These are phyloP conservation scores for Galerucella calmariensis DNA, from an alignment of 2,888 invertebrate genomes.

Conservation along the genomic window DNA sequence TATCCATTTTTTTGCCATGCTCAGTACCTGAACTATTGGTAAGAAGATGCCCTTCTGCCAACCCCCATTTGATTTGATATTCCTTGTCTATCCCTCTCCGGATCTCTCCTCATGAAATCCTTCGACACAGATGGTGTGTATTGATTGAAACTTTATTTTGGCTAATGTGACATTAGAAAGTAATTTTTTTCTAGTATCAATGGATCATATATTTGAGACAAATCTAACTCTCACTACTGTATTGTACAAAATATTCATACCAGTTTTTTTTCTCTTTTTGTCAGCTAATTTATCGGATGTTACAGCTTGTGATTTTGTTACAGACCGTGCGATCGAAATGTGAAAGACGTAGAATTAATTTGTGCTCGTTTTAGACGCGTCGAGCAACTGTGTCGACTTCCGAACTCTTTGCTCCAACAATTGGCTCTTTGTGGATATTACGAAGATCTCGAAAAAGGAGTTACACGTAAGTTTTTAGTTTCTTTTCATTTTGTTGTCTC, in stretches of 20 bases:
- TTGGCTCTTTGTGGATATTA: slow-evolving; percentile 81
- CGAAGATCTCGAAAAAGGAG: slow-evolving; percentile 81
- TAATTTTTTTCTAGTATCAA: too few species aligned
- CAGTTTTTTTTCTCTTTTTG: not conserved
- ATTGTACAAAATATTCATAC: not conserved
- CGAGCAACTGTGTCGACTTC: slow-evolving; percentile 73
- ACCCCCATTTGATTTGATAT: too few species aligned
- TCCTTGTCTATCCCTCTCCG: too few species aligned
- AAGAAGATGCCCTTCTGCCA: too few species aligned
- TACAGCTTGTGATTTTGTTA: slow-evolving; percentile 49
- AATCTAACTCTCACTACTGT: too few species aligned
- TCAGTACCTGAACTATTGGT: too few species aligned
- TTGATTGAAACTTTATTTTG: too few species aligned
- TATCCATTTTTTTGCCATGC: too few species aligned
- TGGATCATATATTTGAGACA: too few species aligned
- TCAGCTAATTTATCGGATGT: not conserved
- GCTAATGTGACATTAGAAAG: too few species aligned
- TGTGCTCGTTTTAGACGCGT: slow-evolving; percentile 74
- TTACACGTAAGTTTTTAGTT: slow-evolving; percentile 73
- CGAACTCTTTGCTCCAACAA: slow-evolving; percentile 77
- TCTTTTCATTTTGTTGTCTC: slow-evolving; percentile 3
- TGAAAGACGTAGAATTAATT: slow-evolving; percentile 79
- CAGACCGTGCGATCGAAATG: slow-evolving; percentile 79
- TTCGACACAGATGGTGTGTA: too few species aligned
- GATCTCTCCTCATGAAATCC: too few species aligned